Conservation (phyloP, 2,888 invertebrate species). For the Oscheius sp. region DNA sequence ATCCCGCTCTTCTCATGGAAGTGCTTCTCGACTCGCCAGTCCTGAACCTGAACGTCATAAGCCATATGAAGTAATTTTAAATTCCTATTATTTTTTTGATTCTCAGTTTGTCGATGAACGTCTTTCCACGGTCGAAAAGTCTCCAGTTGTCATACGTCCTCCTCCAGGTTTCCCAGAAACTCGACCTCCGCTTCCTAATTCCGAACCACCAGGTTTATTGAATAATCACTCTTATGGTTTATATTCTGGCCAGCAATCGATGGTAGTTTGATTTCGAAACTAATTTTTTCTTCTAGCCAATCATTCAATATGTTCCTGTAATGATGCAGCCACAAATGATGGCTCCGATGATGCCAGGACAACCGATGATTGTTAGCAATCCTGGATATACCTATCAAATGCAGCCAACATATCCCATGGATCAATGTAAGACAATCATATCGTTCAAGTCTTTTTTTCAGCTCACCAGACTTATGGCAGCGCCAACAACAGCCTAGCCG, state of each 20-base stretch:
- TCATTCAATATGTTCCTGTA: conserved; percentile 51
- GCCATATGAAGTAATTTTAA: conserved; percentile 23
- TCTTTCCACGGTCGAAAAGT: not conserved
- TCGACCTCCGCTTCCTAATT: not conserved
- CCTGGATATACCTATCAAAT: not conserved
- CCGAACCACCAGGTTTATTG: not conserved
- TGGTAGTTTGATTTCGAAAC: not conserved
- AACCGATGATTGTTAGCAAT: conserved; percentile 35
- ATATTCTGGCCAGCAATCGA: conserved; percentile 8
- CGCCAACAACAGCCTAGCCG: conserved; percentile 14
- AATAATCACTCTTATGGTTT: not conserved
- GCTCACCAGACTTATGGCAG: conserved; percentile 7
- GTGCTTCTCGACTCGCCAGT: not conserved
- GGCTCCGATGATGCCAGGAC: conserved; percentile 36
- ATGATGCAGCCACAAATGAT: conserved; percentile 46
- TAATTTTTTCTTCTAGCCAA: conserved; percentile 18
- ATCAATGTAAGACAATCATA: not conserved
- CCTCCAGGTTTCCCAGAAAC: conserved; percentile 11
- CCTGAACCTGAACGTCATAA: conserved; percentile 4
- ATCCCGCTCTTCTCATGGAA: not conserved
- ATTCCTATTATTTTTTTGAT: no score
- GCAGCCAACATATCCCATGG: no score
- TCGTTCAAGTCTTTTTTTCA: not conserved
- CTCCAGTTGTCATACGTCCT: not conserved
- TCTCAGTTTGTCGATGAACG: conserved; percentile 16